A percentile compares a stretch with the other conserved stretches of the same genome.
These are phyloP conservation scores for Meganola albula DNA, from an alignment of 2,888 invertebrate genomes.

Conservation along the genomic window DNA sequence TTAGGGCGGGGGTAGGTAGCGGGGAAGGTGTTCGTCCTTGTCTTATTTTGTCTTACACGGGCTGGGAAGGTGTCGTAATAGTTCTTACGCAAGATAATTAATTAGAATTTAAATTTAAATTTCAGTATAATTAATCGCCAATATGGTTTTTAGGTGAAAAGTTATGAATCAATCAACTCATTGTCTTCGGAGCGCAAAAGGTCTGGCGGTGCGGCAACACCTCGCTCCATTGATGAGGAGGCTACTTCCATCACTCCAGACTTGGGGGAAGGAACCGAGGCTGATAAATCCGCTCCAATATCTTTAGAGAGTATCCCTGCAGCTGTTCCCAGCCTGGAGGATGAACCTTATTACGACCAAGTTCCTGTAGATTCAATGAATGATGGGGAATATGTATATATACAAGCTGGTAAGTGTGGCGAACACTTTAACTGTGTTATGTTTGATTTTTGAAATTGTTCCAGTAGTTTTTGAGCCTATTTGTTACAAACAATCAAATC, in stretches of 20 bases:
- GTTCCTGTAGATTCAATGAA: conserved; percentile 81
- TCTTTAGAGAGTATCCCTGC: conserved; percentile 65
- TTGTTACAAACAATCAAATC: no score
- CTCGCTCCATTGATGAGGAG: conserved; percentile 69
- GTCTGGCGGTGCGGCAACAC: conserved; percentile 72
- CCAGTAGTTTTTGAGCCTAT: no score
- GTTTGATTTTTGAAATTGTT: no score
- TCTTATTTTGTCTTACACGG: no score
- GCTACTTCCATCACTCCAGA: conserved; percentile 62
- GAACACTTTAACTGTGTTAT: no score
- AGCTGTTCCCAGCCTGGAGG: conserved; percentile 50
- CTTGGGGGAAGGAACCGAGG: conserved; percentile 48
- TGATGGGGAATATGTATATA: conserved; percentile 86
- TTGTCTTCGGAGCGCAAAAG: conserved; percentile 78
- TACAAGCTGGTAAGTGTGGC: conserved; percentile 83
- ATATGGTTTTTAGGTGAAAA: conserved; percentile 77
- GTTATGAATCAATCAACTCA: conserved; percentile 81
- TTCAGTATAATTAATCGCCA: no score
- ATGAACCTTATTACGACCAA: conserved; percentile 85
- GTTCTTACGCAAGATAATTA: no score
- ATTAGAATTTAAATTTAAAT: no score
- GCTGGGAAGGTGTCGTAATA: no score
- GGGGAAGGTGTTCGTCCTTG: no score
- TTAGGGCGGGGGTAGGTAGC: no score
- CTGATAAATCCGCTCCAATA: conserved; percentile 60